Evolutionary conservation across 2,797 vertebrate species (phyloP), one percentile per base, ranked within the genome.

Genomic region (Myotis pilosus): DNA sequence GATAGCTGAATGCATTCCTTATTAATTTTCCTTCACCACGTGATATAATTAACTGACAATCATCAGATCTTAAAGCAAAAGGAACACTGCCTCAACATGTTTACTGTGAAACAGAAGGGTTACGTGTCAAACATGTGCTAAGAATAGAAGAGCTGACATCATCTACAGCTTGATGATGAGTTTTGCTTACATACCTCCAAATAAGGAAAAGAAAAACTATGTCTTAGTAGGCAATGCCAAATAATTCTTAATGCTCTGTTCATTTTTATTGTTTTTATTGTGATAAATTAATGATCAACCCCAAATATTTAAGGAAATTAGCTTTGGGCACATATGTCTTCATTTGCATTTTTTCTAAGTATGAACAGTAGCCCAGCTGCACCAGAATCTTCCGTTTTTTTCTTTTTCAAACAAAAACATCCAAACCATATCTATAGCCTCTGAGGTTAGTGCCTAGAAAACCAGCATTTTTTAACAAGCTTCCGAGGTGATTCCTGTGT

Each of bases 141-240:
- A 86, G 68, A 96, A 95, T 82, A 94, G 91, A 93, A 89, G 60
- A 75, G 41, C 1, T 97, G 92, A 90, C 60, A 68, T 96, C 96
- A 96, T 82, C 81, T 62, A 55, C 22, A 62, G 36, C 6, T 28
- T 64, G 23, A 6, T 87, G 60, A 89, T 72, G 94, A 79, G 62
- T 57, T 94, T 90, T 89, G 64, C 53, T 94, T 72, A 78, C 25
- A n/a, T 25, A 81, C 33, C 74, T 97, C 93, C 92, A 94, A 94
- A 97, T 93, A 97, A 93, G 94, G 95, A 91, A 95, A 93, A 85
- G 72, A 33, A 87, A 85, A 82, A 66, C 19, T 16, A 28, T 68
- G 23, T 83, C 94, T 95, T 57, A n/a, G 25, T 60, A 95, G 60
- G 49, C 74, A 89, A 69, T 44, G 12, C 30, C 68, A 92, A 74